Evolutionary conservation across 2,797 vertebrate genomes (phyloP), one percentile per base, ranked within the genome.

Genomic region (Salmo trutta): DNA sequence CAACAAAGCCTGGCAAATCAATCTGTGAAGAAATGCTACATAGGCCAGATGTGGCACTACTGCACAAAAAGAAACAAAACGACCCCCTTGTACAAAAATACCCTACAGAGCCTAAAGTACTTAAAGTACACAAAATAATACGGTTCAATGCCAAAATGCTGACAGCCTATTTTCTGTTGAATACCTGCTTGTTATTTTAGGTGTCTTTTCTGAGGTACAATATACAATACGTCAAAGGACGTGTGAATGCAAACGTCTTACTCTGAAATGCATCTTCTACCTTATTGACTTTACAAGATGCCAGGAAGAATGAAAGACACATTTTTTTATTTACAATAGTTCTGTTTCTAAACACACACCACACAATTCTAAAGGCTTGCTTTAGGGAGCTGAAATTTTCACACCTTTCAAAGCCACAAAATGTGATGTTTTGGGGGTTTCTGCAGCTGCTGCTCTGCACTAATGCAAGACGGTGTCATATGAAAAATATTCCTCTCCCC

Each of bases 351-450:
- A 89, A 36, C 54, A 15, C 70, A 75, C 53, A 78, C 51, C 54
- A 36, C 51, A 79, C 88, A 93, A 94, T 93, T 93, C 95, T 86
- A 95, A 94, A 95, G 90, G 92, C 93, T 92, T 91, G 93, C 93
- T 94, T 95, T 92, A 95, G 94, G 95, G 95, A 96, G 96, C 84
- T 98, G 96, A 98, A 99, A 96, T 97, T 97, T 97, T 98, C 96
- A 97, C 96, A 97, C 96, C 94, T 95, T 95, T 92, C 91, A 96
- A 96, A 97, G 93, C 95, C 94, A 84, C 95, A 96, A 95, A 96
- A 96, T 96, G 96, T 95, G 94, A 96, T 94, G 93, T 91, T 93
- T 94, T 94, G 0, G 21, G 59, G 94, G 95, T 96, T 96, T 95
- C 93, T 95, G 96, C 97, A 98, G 97, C 97, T 97, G 97, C 96